Percentiles rank a stretch among this genome's conserved stretches.
Conservation (phyloP, 2,113 vertebrate genomes). For the Elgaria multicarinata region DNA sequence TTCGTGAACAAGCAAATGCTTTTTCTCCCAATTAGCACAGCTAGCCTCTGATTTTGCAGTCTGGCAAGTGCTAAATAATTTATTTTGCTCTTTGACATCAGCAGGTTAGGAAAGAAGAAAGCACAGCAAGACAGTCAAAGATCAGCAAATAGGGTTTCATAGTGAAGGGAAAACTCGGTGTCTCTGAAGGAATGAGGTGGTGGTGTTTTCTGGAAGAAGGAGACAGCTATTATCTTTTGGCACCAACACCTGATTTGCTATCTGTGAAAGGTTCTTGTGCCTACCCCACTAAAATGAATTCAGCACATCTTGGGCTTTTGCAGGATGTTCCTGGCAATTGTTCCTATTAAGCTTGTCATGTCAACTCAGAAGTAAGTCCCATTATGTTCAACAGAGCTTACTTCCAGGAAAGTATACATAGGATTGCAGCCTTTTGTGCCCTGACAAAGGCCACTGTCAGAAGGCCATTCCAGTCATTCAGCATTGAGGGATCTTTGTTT, state of each 20-base stretch:
- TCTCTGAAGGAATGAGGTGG: neutral
- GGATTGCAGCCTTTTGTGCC: neutral
- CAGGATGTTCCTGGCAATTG: neutral
- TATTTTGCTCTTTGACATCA: conserved; percentile 28
- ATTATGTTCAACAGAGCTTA: neutral
- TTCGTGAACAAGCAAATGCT: neutral
- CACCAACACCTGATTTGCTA: too few relatives aligned
- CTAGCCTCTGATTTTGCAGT: conserved; percentile 13
- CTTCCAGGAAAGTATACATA: neutral
- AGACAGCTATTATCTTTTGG: too few relatives aligned
- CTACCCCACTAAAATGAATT: neutral
- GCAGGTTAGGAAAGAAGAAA: conserved; percentile 23
- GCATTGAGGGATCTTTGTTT: neutral
- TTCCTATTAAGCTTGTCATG: neutral
- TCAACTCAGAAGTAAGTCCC: neutral
- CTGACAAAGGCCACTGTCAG: too few relatives aligned
- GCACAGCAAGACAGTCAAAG: neutral
- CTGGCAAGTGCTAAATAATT: conserved; percentile 36
- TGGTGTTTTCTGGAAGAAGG: neutral
- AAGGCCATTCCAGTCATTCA: neutral
- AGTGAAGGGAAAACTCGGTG: neutral
- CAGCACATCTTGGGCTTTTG: neutral
- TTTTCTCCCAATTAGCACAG: neutral
- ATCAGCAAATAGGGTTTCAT: neutral
- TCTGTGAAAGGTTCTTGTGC: neutral